phyloP scores from a whole-genome alignment of 2,797 vertebrate species.

The Pseudochromis fuscus region DNA sequence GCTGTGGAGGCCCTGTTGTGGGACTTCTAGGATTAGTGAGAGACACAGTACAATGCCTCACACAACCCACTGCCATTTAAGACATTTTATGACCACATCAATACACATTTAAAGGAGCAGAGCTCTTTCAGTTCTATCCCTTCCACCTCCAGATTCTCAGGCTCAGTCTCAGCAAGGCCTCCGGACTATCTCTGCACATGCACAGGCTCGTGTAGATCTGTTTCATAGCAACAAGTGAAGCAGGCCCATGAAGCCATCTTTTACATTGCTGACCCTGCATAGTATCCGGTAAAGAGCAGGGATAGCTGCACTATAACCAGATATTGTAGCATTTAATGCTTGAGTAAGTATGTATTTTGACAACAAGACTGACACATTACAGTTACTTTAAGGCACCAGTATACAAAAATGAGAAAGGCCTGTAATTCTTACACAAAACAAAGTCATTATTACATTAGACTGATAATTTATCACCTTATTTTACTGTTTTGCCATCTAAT shows the following conservation, averaged over 20 bases:
- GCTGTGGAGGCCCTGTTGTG: background rate
- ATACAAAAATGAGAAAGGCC: background rate
- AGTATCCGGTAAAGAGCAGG: conserved; percentile 31
- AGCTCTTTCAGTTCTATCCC: conserved; percentile 59
- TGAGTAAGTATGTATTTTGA: conserved; percentile 10
- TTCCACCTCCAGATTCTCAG: conserved; percentile 84
- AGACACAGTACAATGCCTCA: conserved; percentile 23
- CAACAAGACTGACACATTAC: conserved; percentile 10
- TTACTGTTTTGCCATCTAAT: conserved; percentile 2
- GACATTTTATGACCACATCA: conserved; percentile 58
- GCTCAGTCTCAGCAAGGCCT: conserved; percentile 81
- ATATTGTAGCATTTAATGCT: background rate
- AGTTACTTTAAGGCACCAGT: background rate
- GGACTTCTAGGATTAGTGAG: conserved; percentile 19
- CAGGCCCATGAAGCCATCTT: conserved; percentile 63
- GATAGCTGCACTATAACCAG: conserved; percentile 7
- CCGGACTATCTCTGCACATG: conserved; percentile 75
- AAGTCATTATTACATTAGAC: background rate
- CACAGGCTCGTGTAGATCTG: conserved; percentile 74
- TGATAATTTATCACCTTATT: background rate
- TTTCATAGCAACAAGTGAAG: conserved; percentile 89
- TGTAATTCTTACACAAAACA: background rate
- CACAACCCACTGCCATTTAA: conserved; percentile 40
- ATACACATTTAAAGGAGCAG: conserved; percentile 50
- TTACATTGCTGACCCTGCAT: conserved; percentile 61